Evolutionary conservation across 2,113 vertebrate genomes (phyloP).

Genomic region (Polypterus senegalus): DNA sequence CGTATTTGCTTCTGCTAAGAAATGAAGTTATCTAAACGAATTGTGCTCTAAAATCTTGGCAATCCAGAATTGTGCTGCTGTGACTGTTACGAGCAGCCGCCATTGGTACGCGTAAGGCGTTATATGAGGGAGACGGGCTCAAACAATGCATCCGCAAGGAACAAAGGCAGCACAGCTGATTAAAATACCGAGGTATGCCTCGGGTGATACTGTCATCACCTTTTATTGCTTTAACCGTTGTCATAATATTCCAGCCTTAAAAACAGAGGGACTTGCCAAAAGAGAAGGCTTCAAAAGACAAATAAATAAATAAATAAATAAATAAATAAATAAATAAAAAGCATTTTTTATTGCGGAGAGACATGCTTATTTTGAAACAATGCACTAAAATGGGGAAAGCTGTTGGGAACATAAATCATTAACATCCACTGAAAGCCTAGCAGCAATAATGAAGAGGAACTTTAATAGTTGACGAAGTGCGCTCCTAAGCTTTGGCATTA

Average conservation of each 20-base stretch:
- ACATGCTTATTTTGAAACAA: background rate
- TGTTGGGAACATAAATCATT: constrained; percentile 28
- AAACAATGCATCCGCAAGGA: background rate
- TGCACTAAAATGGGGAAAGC: background rate
- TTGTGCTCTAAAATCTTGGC: no score
- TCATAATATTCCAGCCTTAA: background rate
- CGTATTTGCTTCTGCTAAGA: no score
- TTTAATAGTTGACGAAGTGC: constrained; percentile 54
- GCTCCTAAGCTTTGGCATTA: constrained; percentile 42
- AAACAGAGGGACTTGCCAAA: background rate
- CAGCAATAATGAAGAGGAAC: constrained; percentile 55
- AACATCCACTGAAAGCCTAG: constrained; percentile 56
- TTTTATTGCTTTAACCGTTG: background rate
- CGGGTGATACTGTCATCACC: background rate
- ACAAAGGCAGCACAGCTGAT: background rate
- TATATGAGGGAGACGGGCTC: no score
- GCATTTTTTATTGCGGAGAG: background rate
- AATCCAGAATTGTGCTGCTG: no score
- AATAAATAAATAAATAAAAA: no score
- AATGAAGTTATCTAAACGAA: no score
- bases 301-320: background rate
- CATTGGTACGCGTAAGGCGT: no score
- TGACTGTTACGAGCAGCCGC: no score
- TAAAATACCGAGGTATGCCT: background rate
- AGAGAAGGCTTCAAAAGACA: background rate